Base-by-base conservation (phyloP, 92 coral and sea anemone species). In the Pocillopora meandrina region DNA sequence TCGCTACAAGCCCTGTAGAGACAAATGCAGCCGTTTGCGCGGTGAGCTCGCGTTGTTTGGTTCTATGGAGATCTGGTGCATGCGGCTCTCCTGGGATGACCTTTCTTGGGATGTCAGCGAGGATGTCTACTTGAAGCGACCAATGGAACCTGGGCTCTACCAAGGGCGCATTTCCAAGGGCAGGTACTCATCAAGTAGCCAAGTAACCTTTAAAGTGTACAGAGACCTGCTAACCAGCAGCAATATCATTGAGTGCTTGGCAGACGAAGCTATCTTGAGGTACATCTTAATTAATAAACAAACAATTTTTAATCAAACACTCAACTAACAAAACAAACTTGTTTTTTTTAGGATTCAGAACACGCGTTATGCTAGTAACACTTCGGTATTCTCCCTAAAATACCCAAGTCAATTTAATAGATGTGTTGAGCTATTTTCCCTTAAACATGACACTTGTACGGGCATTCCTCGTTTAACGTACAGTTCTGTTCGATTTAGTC, bases 51-150 rank as follows among this genome's bases (percentile, higher is more conserved):
- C 35, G 1, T 35, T 67, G 21, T 81, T 87, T 35, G 76, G 80
- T 15, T 16, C 69, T 26, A 5, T 31, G 64, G 82, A 87, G 13
- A 64, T 74, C 21, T 12, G 77, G 18, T 19, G 71, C 55, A n/a
- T 75, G 76, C 19, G 34, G 1, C 60, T 87, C 49, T 64, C 78
- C 49, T 76, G 74, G 80, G 61, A 57, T 56, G 77, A 81, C 71
- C 78, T 87, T 2, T 49, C 65, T 0, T 87, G 90, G 90, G 69
- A 87, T 47, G 74, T 67, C 16, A 63, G 33, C 62, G 81, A n/a
- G 12, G 66, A 56, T 3, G 63, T 65, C 20, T 57, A 47, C 21
- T 71, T 81, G 10, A 57, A 79, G 19, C 56, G 16, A 14, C 55
- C 60, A 19, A 58, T 61, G 13, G 79, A 52, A 13, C 73, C 90